Evolutionary conservation across 1,140 invertebrate genomes (phyloP).

Genomic region (Ylistrum balloti): DNA sequence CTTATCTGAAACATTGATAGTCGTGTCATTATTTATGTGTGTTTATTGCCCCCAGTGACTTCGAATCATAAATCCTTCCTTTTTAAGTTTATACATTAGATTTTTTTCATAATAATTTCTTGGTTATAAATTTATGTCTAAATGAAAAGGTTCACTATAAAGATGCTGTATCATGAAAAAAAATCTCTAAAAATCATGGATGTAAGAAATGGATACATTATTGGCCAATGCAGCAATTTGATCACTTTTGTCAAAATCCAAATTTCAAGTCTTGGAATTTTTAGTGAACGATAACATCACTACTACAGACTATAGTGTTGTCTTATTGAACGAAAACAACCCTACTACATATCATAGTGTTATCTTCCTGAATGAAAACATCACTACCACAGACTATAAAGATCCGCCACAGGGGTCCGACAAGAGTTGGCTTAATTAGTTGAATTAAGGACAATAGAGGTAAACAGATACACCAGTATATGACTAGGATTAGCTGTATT

Average conservation of each 20-base stretch:
- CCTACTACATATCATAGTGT: background rate
- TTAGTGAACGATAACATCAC: background rate
- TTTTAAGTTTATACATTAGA: conserved; percentile 18
- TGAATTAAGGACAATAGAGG: background rate
- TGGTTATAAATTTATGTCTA: background rate
- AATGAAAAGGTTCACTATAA: background rate
- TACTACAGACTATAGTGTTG: background rate
- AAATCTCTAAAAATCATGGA: background rate
- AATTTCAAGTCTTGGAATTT: background rate
- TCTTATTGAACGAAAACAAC: background rate
- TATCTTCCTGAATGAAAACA: background rate
- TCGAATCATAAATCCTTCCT: conserved; percentile 35
- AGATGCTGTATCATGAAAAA: background rate
- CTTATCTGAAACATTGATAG: conserved; percentile 20
- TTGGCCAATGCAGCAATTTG: too few relatives aligned
- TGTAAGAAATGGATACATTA: too few relatives aligned
- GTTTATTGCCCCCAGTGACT: background rate
- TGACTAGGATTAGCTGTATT: conserved; percentile 11
- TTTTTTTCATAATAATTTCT: conserved; percentile 8
- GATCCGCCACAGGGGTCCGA: background rate
- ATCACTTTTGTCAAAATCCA: too few relatives aligned
- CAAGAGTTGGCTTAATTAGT: background rate
- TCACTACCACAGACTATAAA: background rate
- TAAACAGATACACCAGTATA: background rate
- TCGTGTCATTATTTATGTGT: background rate